phyloP scores from a whole-genome alignment of 2,797 vertebrate species.

The Atherinosoma microstoma region DNA sequence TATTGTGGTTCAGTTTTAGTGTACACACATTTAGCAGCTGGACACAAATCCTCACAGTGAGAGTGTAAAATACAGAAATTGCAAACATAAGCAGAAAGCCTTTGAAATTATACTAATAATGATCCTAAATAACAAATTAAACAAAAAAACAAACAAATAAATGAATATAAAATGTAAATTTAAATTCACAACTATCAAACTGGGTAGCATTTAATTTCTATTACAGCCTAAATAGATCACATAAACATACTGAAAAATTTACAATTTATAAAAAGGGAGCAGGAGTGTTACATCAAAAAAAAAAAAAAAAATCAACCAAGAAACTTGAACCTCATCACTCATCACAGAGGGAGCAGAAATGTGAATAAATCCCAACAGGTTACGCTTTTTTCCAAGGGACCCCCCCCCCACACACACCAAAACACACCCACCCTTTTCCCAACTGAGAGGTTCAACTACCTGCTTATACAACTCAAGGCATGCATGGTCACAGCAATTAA shows the following conservation, averaged over 20 bases:
- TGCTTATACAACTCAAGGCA: conserved; percentile 86
- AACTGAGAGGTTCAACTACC: conserved; percentile 74
- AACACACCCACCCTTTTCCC: conserved; percentile 38
- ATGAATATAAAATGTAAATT: background rate
- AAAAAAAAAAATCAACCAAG: conserved; percentile 10
- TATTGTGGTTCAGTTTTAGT: conserved; percentile 3
- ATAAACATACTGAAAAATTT: background rate
- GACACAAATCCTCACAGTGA: background rate
- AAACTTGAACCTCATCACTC: conserved; percentile 69
- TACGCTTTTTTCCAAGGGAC: conserved; percentile 64
- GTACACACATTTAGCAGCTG: conserved; percentile 4
- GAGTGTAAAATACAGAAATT: conserved; percentile 11
- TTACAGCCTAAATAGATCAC: conserved; percentile 9
- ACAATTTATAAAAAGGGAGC: background rate
- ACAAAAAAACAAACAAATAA: background rate
- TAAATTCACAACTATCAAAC: background rate
- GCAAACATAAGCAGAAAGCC: background rate
- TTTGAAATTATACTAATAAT: background rate
- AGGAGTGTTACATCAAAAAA: background rate
- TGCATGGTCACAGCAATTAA: conserved; percentile 96
- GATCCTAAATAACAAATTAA: background rate
- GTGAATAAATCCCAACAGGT: conserved; percentile 73
- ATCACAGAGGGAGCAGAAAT: conserved; percentile 65
- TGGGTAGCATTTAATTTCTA: background rate
- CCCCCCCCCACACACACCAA: no score